Percentiles rank a stretch among this genome's conserved stretches.
Evolutionary conservation across 2,113 vertebrate genomes (phyloP).

Genomic region (Dasyurus viverrinus): DNA sequence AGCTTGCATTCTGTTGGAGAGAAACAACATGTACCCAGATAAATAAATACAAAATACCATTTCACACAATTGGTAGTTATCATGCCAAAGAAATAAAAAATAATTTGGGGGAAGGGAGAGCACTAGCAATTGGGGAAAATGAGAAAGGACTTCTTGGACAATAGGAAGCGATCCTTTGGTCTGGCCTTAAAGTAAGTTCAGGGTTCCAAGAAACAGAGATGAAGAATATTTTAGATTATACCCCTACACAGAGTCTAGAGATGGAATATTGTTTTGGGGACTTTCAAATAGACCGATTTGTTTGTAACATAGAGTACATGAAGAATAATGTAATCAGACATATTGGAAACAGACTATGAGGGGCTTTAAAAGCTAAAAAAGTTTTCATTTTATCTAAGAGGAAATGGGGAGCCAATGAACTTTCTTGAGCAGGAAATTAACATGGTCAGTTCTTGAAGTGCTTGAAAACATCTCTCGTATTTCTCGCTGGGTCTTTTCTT

Average conservation of each 20-base stretch:
- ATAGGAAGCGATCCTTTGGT: neutral
- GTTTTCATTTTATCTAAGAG: neutral
- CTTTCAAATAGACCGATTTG: neutral
- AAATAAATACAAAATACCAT: neutral
- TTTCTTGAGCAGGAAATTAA: neutral
- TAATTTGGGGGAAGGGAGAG: neutral
- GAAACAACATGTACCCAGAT: neutral
- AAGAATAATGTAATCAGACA: neutral
- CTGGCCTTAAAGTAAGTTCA: neutral
- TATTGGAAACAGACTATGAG: neutral
- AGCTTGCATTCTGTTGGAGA: neutral
- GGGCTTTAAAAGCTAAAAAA: neutral
- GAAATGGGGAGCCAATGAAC: neutral
- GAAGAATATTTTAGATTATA: neutral
- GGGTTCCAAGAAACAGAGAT: neutral
- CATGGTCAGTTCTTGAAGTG: neutral
- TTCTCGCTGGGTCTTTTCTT: neutral
- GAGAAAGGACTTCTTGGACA: neutral
- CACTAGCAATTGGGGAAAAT: neutral
- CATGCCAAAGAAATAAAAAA: neutral
- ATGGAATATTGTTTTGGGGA: neutral
- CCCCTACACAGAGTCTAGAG: neutral
- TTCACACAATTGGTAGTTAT: neutral
- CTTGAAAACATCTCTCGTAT: neutral
- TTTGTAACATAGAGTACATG: neutral